Evolutionary conservation across 2,113 vertebrate species (phyloP), one percentile per base, ranked within the genome.

Genomic region (Gallinago paraguaiae): DNA sequence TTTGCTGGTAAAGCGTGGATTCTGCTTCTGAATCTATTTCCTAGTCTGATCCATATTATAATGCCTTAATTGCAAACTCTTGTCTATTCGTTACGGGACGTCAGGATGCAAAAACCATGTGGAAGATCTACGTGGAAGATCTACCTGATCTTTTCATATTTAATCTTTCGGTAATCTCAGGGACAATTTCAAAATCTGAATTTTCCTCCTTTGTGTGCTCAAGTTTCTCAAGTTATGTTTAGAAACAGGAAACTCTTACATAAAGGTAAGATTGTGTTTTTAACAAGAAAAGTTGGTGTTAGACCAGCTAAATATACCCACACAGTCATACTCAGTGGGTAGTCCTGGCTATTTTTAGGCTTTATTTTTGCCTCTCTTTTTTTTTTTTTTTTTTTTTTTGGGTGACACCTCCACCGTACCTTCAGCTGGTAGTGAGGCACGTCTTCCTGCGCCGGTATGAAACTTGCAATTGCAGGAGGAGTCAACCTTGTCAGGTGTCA

Each of bases 291-390:
- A 91, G 60, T 75, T 95, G 68, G 78, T 97, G 96, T 97, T 96
- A 98, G 96, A 96, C 92, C 50, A 51, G 90, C 97, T 98, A 98
- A 95, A 98, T 96, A 96, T 97, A 95, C 46, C 80, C 46, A 61
- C 59, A 65, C 43, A 90, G 86, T 97, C 95, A 96, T 96, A 94
- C 50, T 79, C 33, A 81, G 94, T 96, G 93, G 96, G 92, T 96
- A 95, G 95, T 92, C 87, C 74, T 95, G 86, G 88, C 94, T 98
- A 98, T 98, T 98, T 98, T 98, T 98, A 97, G 96, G 31, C 57
- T 96, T 97, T 97, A 93, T 97, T 93, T 95, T 96, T 96, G 95
- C 86, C 88, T 95, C 56, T 94, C 16, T 91, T 70, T 94, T n/a
- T n/a, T n/a, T n/a, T n/a, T n/a, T n/a, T 64, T 89, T 86, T 53